Evolutionary conservation across 2,888 invertebrate species (phyloP), one percentile per base, ranked within the genome.

Genomic region (Papilio gigon): DNA sequence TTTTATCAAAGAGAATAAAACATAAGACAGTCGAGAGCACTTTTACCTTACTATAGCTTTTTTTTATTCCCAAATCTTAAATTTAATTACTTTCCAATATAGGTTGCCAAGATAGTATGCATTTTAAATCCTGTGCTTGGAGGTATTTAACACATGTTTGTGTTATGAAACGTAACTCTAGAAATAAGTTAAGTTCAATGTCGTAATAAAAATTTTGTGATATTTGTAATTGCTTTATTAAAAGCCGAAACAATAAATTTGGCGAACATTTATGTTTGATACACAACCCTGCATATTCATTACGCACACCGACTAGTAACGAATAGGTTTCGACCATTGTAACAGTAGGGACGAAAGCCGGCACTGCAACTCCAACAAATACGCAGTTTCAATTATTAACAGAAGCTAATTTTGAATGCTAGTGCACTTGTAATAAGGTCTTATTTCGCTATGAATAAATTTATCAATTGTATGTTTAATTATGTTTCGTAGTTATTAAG

Each of bases 251-350:
- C 17, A n/a, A 40, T 40, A 4, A 47, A 47, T 4, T 47, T 5
- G 22, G 20, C 1, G 20, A 4, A 56, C 50, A 33, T 47, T 61
- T 62, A 56, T 44, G 25, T 50, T 37, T n/a, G n/a, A 42, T 75
- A 4, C 73, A 67, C 78, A 86, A 70, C 90, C 90, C 88, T 90
- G 84, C 74, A 86, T 86, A 88, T 87, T 88, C 85, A 82, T 82
- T 81, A 78, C 84, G 82, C 83, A 84, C 80, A 87, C 85, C 84
- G 85, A 81, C 83, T 86, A 85, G 84, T 84, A 83, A 80, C 83
- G 81, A 84, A 84, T 82, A 84, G 85, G 82, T 82, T 80, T 83
- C 84, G 74, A 81, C 83, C 79, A 82, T 77, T 79, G 81, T 79
- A 81, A 84, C 85, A 84, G 80, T 81, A 81, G 85, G 75, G 76